Base-by-base conservation (phyloP, 2,113 vertebrate species). In the Synodontis membranacea region DNA sequence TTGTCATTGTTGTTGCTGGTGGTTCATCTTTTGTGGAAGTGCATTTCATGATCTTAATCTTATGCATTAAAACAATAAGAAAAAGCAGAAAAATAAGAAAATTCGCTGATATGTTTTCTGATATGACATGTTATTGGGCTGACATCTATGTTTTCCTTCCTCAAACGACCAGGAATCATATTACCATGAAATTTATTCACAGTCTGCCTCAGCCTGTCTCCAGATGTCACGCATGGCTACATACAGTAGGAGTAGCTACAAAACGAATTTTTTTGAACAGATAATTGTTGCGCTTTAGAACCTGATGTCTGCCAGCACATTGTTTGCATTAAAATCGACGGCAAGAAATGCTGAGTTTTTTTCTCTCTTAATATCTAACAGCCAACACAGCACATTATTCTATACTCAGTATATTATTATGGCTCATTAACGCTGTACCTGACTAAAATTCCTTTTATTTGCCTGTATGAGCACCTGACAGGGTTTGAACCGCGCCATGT, bases 101-200 rank as follows among this genome's bases (percentile, higher is more conserved):
- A 56, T 56, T 19, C 28, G 2, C 28, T 4, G 11, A 39, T 56
- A 80, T 39, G 19, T 54, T 54, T 54, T 37, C 52, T 56, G 50
- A 56, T 52, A 80, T 80, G 50, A 56, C 78, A 80, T 80, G 50
- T 80, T 80, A 56, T 31, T 23, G 21, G 4, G 19, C 31, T 56
- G 50, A 79, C 17, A 37, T 54, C 50, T 37, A 80, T 56, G 50
- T 56, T 80, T 37, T 56, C 78, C 34, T 56, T 39, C 34, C 34
- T 80, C 50, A 56, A 80, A 80, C 39, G 78, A 39, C 31, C 78
- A 56, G 50, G 10, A 78, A 78, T 80, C 78, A 56, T 39, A 80
- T 25, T 19, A 80, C 50, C 78, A 37, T 54, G 78, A 80, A 80
- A 78, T 78, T 78, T 78, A 78, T 50, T 56, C 78, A 56, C 10